These are phyloP conservation scores for Agrilus cyanescens DNA, from an alignment of 2,888 invertebrate species.

Conservation along the genomic window DNA sequence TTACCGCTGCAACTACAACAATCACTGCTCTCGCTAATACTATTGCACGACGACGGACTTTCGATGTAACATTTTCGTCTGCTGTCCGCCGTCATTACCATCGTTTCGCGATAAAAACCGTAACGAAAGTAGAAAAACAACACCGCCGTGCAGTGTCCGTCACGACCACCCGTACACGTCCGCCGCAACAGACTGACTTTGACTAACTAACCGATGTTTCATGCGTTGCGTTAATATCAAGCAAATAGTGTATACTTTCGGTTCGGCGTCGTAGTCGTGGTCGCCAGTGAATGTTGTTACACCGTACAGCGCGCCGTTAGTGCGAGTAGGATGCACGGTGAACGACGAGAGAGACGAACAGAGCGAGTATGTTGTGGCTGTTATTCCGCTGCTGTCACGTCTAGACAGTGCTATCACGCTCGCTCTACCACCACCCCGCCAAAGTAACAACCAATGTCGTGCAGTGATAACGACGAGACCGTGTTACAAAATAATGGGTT, in stretches of 20 bases:
- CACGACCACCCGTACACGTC: not conserved
- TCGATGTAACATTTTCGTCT: not conserved
- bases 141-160: not conserved
- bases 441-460: no score
- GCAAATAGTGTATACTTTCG: conserved; percentile 1
- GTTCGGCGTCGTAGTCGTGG: not conserved
- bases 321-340: no score
- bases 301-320: not conserved
- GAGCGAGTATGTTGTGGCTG: no score
- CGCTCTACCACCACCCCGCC: conserved; percentile 17
- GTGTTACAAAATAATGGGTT: no score
- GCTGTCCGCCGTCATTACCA: not conserved
- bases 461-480: no score
- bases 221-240: not conserved
- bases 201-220: not conserved
- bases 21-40: not conserved
- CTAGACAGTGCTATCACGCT: conserved; percentile 22
- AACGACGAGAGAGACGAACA: not conserved
- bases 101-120: not conserved
- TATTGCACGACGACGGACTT: no score
- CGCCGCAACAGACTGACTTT: no score
- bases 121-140: not conserved
- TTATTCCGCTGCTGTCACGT: conserved; percentile 14
- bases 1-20: not conserved
- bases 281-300: no score